Evolutionary conservation across 1,140 invertebrate genomes (phyloP), one percentile per base, ranked within the genome.

Genomic region (Elymnias hypermnestra): DNA sequence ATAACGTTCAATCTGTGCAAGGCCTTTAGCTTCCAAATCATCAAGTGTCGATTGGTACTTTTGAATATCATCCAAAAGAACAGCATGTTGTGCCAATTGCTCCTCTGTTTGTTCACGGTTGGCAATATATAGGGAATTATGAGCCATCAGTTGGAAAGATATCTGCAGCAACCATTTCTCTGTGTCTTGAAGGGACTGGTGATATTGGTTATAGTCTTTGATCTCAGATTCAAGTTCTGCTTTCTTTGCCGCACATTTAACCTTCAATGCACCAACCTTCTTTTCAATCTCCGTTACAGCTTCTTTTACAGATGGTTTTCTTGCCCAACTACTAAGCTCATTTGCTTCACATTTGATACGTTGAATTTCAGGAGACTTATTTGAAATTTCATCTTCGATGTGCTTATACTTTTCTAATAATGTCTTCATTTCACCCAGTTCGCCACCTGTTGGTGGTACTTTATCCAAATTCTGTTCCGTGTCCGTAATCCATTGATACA

Each of bases 111-210:
- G 95, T 63, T 96, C 93, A 29, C 94, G 90, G 68, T 95, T 96
- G 1, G 93, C 93, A 44, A 98, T 97, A 67, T 97, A 97, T 5
- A 98, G 86, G 0, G 95, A 97, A 77, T 98, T 98, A 66, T 98
- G 96, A 0, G 95, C 94, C 96, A 98, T 98, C 0, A 99, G 86
- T 69, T 96, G 94, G 89, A 98, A 97, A 1, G 96, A 98, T 37
- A 96, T 94, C 85, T 97, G 95, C 12, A 98, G 83, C 13, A 98
- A 73, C 97, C 97, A 98, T 73, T 97, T 98, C 86, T 98, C 97
- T 0, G 93, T 95, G 52, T 98, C 96, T 86, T 98, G 97, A 5
- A 98, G 84, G 6, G 92, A 92, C 64, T 93, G 91, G 50, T 97
- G 94, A 69, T 98, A 99, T 12, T 91, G 89, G 66, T 93, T 94